Conservation (phyloP, 2,113 vertebrate genomes). For the Perca flavescens region DNA sequence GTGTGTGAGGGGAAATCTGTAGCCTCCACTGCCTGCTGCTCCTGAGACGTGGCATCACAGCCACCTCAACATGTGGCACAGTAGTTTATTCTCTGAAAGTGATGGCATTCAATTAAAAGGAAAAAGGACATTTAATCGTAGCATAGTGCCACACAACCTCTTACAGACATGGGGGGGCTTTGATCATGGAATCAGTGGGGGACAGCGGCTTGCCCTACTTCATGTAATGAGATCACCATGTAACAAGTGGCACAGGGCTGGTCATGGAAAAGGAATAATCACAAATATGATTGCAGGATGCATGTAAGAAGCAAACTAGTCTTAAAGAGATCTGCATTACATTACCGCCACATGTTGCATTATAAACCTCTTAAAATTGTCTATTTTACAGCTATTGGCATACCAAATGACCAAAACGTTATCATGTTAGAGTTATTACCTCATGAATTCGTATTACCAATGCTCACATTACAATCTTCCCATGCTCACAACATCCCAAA, state of each 20-base stretch:
- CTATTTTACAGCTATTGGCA: background rate
- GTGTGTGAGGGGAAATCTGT: conserved; percentile 14
- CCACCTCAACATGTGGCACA: conserved; percentile 37
- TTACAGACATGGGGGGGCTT: conserved; percentile 45
- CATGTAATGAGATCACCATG: conserved; percentile 61
- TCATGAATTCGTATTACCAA: background rate
- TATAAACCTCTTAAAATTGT: background rate
- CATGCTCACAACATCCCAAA: background rate
- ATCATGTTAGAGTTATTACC: background rate
- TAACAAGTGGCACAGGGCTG: conserved; percentile 47
- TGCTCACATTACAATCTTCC: background rate
- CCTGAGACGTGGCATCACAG: conserved; percentile 47
- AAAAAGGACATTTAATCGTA: conserved; percentile 68
- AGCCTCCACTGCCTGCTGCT: conserved; percentile 40
- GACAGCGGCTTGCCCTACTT: conserved; percentile 47
- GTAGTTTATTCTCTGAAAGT: conserved; percentile 69
- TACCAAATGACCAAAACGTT: background rate
- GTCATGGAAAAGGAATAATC: conserved; percentile 56
- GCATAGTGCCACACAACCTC: conserved; percentile 37
- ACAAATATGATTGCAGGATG: conserved; percentile 36
- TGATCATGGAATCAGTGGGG: conserved; percentile 55
- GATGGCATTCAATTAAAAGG: conserved; percentile 73
- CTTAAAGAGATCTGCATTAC: background rate
- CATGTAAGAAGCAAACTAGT: conserved; percentile 7
- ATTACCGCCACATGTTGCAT: background rate